phyloP scores from a whole-genome alignment of 2,797 vertebrate species.

The Emys orbicularis region DNA sequence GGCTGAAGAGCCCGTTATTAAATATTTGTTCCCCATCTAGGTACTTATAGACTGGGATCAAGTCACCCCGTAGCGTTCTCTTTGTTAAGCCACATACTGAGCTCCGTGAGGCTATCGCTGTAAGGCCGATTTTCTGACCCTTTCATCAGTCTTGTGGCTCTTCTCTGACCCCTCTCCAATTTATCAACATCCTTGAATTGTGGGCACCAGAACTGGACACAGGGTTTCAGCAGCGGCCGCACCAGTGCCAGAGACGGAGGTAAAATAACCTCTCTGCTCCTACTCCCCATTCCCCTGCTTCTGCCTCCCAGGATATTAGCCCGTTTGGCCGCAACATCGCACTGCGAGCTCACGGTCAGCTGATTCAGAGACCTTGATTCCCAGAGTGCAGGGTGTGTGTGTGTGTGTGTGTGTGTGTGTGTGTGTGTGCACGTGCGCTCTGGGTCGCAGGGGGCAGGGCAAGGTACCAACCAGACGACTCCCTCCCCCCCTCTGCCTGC shows the following conservation, averaged over 20 bases:
- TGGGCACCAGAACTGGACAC: no score
- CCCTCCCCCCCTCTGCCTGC: no score
- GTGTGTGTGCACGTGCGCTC: accelerated
- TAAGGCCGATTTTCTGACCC: background rate
- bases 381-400: no score
- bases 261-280: background rate
- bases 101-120: accelerated
- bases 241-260: no score
- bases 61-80: background rate
- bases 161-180: background rate
- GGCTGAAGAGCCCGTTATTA: background rate
- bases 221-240: no score
- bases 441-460: no score
- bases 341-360: background rate
- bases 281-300: background rate
- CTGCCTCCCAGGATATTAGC: background rate
- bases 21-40: background rate
- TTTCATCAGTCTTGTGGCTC: background rate
- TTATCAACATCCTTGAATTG: no score
- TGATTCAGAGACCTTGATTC: no score
- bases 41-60: background rate
- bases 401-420: no score
- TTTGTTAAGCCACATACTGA: background rate
- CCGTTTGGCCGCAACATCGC: background rate
- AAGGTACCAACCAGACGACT: background rate